Percentiles rank a stretch among this genome's conserved stretches.
Conservation (phyloP, 37 sponge, comb jelly and placozoan species). For the Axinella damicornis region DNA sequence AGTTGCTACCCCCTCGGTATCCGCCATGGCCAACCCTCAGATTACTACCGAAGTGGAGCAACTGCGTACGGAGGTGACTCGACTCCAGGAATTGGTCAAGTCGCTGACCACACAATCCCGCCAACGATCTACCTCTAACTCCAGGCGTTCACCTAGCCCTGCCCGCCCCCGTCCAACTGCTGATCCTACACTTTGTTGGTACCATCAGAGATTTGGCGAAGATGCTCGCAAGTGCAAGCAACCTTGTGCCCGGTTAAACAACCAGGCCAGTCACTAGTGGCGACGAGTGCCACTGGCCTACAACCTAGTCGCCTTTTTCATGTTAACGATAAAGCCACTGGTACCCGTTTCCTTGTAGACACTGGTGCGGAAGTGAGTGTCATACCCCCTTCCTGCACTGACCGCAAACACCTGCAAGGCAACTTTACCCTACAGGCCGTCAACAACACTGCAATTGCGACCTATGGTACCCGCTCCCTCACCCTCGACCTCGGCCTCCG, state of each 20-base stretch:
- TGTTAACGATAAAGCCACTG: conserved; percentile 19
- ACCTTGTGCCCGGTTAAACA: conserved; percentile 60
- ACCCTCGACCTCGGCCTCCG: no score
- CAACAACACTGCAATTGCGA: conserved; percentile 32
- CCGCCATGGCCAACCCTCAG: conserved; percentile 6
- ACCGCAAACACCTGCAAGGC: not conserved
- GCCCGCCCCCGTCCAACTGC: not conserved
- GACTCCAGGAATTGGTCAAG: conserved; percentile 5
- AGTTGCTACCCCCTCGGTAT: conserved; percentile 44
- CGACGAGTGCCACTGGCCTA: conserved; percentile 60
- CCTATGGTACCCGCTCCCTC: conserved; percentile 12
- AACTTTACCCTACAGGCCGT: conserved; percentile 30
- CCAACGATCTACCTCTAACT: no score
- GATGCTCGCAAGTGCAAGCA: conserved; percentile 53
- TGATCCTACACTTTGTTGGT: conserved; percentile 51
- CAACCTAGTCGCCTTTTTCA: conserved; percentile 67
- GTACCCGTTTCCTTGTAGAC: conserved; percentile 50
- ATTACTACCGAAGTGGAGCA: conserved; percentile 12
- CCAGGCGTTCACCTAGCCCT: not conserved
- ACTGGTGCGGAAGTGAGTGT: no score
- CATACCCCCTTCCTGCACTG: conserved; percentile 31
- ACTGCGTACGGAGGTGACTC: conserved; percentile 21
- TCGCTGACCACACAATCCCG: not conserved
- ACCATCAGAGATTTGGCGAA: conserved; percentile 58
- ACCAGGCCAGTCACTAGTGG: conserved; percentile 63